Conservation (phyloP, 2,888 invertebrate genomes). For the Conchocele bisecta region DNA sequence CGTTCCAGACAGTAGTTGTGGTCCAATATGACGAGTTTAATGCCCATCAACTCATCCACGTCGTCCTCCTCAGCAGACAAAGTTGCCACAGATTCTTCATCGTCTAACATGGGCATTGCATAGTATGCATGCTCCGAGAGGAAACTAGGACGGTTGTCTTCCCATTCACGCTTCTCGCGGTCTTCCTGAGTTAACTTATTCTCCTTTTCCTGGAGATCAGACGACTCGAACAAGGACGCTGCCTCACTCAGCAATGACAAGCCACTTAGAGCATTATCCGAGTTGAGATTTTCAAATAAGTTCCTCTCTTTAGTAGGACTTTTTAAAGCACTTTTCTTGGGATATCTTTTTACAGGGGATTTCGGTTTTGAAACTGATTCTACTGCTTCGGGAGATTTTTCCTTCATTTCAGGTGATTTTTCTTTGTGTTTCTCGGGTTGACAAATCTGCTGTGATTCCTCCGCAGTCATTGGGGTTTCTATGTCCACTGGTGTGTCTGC, state of each 20-base stretch:
- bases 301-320: slow-evolving; percentile 32
- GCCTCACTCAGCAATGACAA: slow-evolving; percentile 58
- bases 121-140: slow-evolving; percentile 81
- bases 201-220: slow-evolving; percentile 47
- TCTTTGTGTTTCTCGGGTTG: slow-evolving; percentile 1
- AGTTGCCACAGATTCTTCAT: slow-evolving; percentile 72
- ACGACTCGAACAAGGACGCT: slow-evolving; percentile 51
- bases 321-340: slow-evolving; percentile 19
- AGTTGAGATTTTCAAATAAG: slow-evolving; percentile 45
- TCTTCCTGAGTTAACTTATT: slow-evolving; percentile 33
- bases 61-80: slow-evolving; percentile 78
- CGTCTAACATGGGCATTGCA: slow-evolving; percentile 63
- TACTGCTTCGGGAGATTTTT: slow-evolving; percentile 5
- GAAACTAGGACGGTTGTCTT: slow-evolving; percentile 61
- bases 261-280: slow-evolving; percentile 39
- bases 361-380: slow-evolving; percentile 1
- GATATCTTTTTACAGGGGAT: slow-evolving; percentile 28
- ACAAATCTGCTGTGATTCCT: slow-evolving; percentile 36
- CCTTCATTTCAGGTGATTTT: slow-evolving; percentile 8
- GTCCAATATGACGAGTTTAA: slow-evolving; percentile 72
- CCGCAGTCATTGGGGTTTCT: slow-evolving; percentile 32
- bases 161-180: slow-evolving; percentile 37
- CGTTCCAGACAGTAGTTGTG: slow-evolving; percentile 78
- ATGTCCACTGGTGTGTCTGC: slow-evolving; percentile 33
- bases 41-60: slow-evolving; percentile 50